Evolutionary conservation across 2,797 vertebrate genomes (phyloP).

Genomic region (Dermochelys coriacea): DNA sequence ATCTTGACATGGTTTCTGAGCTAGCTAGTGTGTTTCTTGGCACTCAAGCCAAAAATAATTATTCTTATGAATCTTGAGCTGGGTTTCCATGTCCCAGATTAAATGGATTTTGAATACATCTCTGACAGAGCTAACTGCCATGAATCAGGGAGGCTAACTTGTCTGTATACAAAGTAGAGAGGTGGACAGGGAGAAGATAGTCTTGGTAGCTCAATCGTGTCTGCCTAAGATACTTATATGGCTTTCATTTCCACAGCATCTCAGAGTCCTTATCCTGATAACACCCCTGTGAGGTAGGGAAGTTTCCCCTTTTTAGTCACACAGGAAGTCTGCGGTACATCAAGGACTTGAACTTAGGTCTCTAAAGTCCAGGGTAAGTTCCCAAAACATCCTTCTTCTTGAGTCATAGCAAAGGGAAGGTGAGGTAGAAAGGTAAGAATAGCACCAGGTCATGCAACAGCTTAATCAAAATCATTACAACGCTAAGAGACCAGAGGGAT

Average conservation of each 20-base stretch:
- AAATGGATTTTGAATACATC: background rate
- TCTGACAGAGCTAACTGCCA: background rate
- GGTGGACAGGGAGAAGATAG: background rate
- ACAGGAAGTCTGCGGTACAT: background rate
- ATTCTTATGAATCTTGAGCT: background rate
- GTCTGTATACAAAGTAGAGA: background rate
- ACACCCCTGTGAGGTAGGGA: background rate
- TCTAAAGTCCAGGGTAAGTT: background rate
- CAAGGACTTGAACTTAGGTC: background rate
- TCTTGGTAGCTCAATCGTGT: background rate
- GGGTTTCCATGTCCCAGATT: background rate
- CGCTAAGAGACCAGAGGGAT: slow-evolving; percentile 10
- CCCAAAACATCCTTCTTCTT: slow-evolving; percentile 21
- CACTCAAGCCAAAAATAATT: background rate
- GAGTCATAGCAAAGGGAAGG: background rate
- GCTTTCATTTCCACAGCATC: background rate
- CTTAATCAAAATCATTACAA: slow-evolving; percentile 51
- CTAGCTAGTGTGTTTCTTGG: background rate
- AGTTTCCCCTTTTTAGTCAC: background rate
- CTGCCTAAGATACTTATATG: background rate
- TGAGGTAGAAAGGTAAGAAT: slow-evolving; percentile 22
- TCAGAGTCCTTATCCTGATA: background rate
- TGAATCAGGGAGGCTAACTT: background rate
- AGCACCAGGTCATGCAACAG: background rate
- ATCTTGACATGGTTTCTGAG: background rate